phyloP scores from a whole-genome alignment of 2,888 invertebrate species.

The Orthosia gracilis region DNA sequence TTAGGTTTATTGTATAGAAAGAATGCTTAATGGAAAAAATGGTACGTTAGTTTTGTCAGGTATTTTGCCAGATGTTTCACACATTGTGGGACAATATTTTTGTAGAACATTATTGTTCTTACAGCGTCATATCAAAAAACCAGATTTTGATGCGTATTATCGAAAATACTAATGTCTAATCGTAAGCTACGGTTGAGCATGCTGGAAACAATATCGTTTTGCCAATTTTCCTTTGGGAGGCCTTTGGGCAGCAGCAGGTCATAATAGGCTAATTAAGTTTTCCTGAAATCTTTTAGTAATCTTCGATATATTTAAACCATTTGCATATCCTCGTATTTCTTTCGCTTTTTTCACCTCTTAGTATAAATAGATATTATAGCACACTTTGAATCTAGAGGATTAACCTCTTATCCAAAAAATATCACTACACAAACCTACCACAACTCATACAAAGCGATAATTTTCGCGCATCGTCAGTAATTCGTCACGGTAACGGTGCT shows the following conservation, averaged over 20 bases:
- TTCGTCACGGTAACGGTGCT: constrained; percentile 49
- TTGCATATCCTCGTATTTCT: background rate
- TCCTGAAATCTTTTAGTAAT: background rate
- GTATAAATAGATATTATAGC: background rate
- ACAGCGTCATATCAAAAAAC: background rate
- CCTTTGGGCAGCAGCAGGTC: no score
- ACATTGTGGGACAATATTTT: background rate
- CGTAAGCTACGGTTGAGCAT: no score
- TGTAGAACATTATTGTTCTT: no score
- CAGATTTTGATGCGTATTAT: background rate
- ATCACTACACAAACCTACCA: background rate
- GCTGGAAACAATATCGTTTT: no score
- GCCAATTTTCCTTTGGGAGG: no score
- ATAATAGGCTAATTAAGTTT: no score
- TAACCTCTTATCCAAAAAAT: background rate
- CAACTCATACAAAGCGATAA: constrained; percentile 12
- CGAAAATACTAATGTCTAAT: no score
- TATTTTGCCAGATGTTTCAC: constrained; percentile 2
- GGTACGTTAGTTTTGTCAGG: constrained; percentile 3
- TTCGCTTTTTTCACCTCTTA: no score
- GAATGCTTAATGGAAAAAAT: constrained; percentile 29
- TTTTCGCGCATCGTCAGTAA: constrained; percentile 19
- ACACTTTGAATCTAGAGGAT: background rate
- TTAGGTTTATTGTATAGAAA: constrained; percentile 42
- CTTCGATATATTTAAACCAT: background rate